Evolutionary conservation across 2,797 vertebrate genomes (phyloP), one percentile per base, ranked within the genome.

Genomic region (Labeo calbasu): DNA sequence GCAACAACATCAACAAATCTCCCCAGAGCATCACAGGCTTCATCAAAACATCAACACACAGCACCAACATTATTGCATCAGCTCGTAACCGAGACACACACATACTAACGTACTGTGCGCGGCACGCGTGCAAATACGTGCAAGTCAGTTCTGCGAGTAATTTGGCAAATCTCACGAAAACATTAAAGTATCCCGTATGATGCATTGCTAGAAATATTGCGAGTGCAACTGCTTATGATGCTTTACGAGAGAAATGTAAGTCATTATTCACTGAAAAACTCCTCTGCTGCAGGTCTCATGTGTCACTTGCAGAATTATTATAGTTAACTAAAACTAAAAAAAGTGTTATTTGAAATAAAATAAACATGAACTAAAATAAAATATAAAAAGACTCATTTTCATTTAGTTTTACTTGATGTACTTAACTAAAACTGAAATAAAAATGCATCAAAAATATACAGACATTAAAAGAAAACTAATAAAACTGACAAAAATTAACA

Each of bases 11-110:
- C 79, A 71, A 48, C 57, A 77, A 61, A 77, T 77, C 75, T 63
- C 57, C 75, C 57, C 75, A 77, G 75, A 77, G 75, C 75, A 61
- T 46, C 55, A 61, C 5, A 8, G 11, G 50, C 28, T 70, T 55
- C 55, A 81, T 69, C 79, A 46, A 70, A 81, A 70, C 79, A 81
- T 81, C 51, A 70, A 81, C 79, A 40, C 66, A 53, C 14, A n/a
- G 28, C 66, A 69, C n/a, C 79, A 70, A 70, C 72, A 66, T 55
- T 83, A 43, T 32, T 76, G 48, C 61, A 66, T 66, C 72, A 77
- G 28, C 36, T 53, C 48, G 23, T 32, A 55, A 53, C 8, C 1
- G 48, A 55, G 10, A 43, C 32, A 77, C 19, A 50, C 59, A 65
- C 23, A 36, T 14, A 66, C 13, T 66, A 8, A 46, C 23, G 32